These are phyloP conservation scores for Sinelater perroti DNA, from an alignment of 2,888 invertebrate genomes.

Conservation along the genomic window DNA sequence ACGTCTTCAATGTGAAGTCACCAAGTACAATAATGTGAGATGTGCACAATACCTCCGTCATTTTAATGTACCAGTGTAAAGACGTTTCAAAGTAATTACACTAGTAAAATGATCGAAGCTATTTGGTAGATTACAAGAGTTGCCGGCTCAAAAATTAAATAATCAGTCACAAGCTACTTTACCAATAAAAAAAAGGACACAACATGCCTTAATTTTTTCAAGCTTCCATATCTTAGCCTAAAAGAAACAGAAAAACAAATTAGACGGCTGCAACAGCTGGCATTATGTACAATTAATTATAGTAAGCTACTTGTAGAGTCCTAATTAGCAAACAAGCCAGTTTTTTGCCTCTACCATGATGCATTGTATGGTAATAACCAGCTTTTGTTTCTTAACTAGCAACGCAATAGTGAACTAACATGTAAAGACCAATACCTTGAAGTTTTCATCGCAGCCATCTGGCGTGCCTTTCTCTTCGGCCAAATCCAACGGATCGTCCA, in stretches of 20 bases:
- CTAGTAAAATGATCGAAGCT: too few relatives aligned
- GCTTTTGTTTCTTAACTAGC: too few relatives aligned
- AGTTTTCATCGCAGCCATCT: constrained; percentile 53
- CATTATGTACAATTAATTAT: constrained; percentile 12
- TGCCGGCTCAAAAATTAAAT: too few relatives aligned
- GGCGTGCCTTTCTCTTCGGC: constrained; percentile 41
- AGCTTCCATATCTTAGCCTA: constrained; percentile 68
- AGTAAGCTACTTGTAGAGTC: constrained; percentile 6
- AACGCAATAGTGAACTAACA: background rate
- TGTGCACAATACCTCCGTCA: too few relatives aligned
- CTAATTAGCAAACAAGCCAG: background rate
- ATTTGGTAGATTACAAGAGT: too few relatives aligned
- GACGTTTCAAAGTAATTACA: too few relatives aligned
- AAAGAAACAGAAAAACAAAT: constrained; percentile 54
- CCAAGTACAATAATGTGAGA: too few relatives aligned
- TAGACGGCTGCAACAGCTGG: constrained; percentile 40
- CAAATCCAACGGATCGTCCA: constrained; percentile 53
- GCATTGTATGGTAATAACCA: too few relatives aligned
- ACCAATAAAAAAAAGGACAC: constrained; percentile 37
- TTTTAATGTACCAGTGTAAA: too few relatives aligned
- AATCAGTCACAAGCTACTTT: constrained; percentile 34
- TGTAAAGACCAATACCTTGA: constrained; percentile 45
- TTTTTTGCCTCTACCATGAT: too few relatives aligned
- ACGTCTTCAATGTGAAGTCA: too few relatives aligned
- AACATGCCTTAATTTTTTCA: constrained; percentile 70